phyloP scores from a whole-genome alignment of 1,140 invertebrate genomes.

The Musca domestica region DNA sequence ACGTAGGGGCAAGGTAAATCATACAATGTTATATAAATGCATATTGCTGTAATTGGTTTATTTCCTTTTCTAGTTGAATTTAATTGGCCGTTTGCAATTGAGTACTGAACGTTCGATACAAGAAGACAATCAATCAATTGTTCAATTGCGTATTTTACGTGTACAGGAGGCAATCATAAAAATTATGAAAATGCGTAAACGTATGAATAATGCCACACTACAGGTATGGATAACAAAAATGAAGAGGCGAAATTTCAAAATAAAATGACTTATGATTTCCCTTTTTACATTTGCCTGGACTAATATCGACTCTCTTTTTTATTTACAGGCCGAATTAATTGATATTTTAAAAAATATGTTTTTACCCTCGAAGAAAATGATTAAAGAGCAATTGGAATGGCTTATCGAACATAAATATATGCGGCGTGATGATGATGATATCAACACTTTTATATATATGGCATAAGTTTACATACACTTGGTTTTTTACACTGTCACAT shows the following conservation, averaged over 20 bases:
- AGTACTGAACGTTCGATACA: slow-evolving; percentile 94
- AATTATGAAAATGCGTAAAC: slow-evolving; percentile 97
- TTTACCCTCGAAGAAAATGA: slow-evolving; percentile 97
- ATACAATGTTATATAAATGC: neutral
- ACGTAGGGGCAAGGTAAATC: slow-evolving; percentile 80
- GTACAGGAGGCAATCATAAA: slow-evolving; percentile 97
- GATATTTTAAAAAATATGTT: slow-evolving; percentile 99
- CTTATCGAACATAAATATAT: slow-evolving; percentile 99
- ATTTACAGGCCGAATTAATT: slow-evolving; percentile 79
- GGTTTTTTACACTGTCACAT: neutral
- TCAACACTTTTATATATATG: slow-evolving; percentile 98
- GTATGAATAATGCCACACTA: slow-evolving; percentile 88
- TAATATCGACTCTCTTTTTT: slow-evolving; percentile 20
- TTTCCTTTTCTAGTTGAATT: slow-evolving; percentile 63
- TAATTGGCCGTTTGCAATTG: slow-evolving; percentile 90
- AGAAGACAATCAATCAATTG: slow-evolving; percentile 96
- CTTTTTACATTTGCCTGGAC: neutral
- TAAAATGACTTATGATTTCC: neutral
- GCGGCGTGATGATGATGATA: slow-evolving; percentile 92
- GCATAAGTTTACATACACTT: slow-evolving; percentile 61
- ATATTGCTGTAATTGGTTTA: neutral
- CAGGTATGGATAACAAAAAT: slow-evolving; percentile 59
- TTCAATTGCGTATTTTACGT: slow-evolving; percentile 89
- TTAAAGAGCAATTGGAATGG: slow-evolving; percentile 99
- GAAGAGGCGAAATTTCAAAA: neutral